Conservation (phyloP, 2,888 invertebrate species). For the Drosophila falleni region DNA sequence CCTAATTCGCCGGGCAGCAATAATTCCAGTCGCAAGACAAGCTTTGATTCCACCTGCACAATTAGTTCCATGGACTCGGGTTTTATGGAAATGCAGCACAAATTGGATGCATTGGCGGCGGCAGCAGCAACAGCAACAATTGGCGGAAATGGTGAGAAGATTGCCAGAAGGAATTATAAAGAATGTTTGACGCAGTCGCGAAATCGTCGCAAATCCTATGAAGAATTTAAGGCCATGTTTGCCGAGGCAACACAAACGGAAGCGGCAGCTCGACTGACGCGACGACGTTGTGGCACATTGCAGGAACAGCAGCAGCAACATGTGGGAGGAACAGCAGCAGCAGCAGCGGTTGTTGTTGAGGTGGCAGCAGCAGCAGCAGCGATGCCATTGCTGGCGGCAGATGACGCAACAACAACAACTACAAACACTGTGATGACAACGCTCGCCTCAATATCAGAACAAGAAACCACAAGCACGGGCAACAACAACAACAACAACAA, state of each 20-base stretch:
- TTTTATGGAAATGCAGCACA: constrained; percentile 85
- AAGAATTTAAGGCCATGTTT: constrained; percentile 85
- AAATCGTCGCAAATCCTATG: constrained; percentile 85
- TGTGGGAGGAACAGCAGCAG: constrained; percentile 26
- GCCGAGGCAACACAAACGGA: constrained; percentile 41
- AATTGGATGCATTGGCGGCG: constrained; percentile 77
- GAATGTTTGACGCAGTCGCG: constrained; percentile 85
- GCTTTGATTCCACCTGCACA: constrained; percentile 85
- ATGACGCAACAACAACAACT: constrained; percentile 68
- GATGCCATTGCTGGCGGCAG: constrained; percentile 39
- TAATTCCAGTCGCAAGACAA: constrained; percentile 85
- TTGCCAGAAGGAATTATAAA: constrained; percentile 83
- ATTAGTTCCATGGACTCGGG: constrained; percentile 86
- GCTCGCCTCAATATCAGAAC: constrained; percentile 84
- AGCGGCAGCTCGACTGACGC: constrained; percentile 46
- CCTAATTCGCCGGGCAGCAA: constrained; percentile 77
- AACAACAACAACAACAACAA: constrained; percentile 32
- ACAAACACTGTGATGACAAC: constrained; percentile 57
- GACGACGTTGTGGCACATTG: constrained; percentile 64
- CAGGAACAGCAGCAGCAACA: constrained; percentile 57
- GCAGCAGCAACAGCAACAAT: constrained; percentile 43
- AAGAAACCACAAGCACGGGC: constrained; percentile 68
- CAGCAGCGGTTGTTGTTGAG: constrained; percentile 32
- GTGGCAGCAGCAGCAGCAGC: constrained; percentile 23
- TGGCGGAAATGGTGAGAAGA: constrained; percentile 72